Evolutionary conservation across 1,140 invertebrate species (phyloP), one percentile per base, ranked within the genome.

Genomic region (Chironomus striatipennis): DNA sequence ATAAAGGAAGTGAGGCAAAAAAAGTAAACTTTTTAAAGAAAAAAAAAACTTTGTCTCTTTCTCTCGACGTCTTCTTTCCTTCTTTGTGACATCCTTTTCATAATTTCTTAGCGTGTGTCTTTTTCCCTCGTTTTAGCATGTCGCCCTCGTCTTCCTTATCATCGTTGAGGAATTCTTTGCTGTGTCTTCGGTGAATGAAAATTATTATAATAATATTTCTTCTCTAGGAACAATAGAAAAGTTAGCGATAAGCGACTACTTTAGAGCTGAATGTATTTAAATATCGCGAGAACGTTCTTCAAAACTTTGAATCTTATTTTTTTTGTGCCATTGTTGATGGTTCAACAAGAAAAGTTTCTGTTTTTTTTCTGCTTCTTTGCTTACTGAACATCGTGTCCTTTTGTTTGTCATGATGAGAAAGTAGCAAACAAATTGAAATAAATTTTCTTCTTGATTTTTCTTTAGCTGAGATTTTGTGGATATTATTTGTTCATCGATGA

Each of bases 221-320:
- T 15, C 12, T 57, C 12, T 57, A 15, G n/a, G 12, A 57, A 57
- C 47, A 57, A n/a, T 57, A 57, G 12, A 57, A 57, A 57, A 57
- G 47, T 57, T 57, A 57, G 47, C 47, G 47, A 57, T 57, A 57
- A 57, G 47, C 47, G 47, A 57, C 47, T 57, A 57, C 12, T 57
- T 57, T 57, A 5, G n/a, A n/a, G 12, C 47, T 57, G 47, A 15
- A n/a, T 57, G 47, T n/a, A n/a, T 57, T 57, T 57, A 57, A 57
- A 57, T 57, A n/a, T 47, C 47, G n/a, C 47, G 47, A 12, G 12
- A n/a, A 12, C 15, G 47, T 57, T n/a, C 47, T 57, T 57, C 15
- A n/a, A 47, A 57, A 57, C 47, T 34, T 34, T 5, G 24, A 34
- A n/a, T n/a, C n/a, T 34, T 34, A 2, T 34, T 5, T 34, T 34